Conservation (phyloP, 2,888 invertebrate species). For the Bruchidius siliquastri region DNA sequence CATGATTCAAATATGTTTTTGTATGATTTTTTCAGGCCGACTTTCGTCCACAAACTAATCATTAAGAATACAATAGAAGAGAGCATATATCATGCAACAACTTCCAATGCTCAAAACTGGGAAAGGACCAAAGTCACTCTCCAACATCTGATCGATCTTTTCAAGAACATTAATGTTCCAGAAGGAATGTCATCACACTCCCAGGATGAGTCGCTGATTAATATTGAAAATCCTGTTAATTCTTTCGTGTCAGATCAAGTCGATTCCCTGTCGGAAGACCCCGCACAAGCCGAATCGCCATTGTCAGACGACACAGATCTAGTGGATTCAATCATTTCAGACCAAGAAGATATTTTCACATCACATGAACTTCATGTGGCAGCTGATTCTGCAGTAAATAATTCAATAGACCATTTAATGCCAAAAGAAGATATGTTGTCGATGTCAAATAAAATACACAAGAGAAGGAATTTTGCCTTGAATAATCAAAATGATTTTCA, state of each 20-base stretch:
- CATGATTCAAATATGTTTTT: no score
- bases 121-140: constrained; percentile 47
- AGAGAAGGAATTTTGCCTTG: no score
- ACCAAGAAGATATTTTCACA: background rate
- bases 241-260: background rate
- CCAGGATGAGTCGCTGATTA: background rate
- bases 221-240: background rate
- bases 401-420: no score
- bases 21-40: constrained; percentile 54
- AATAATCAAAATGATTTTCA: no score
- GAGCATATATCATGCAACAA: constrained; percentile 53
- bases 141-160: constrained; percentile 43
- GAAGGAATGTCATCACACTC: background rate
- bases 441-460: no score
- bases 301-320: background rate
- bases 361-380: background rate
- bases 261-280: background rate
- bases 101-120: constrained; percentile 46
- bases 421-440: no score
- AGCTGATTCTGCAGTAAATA: background rate
- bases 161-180: constrained; percentile 20
- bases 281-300: background rate
- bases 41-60: constrained; percentile 67
- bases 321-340: background rate
- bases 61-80: constrained; percentile 68